Conservation (phyloP, 2,888 invertebrate genomes). For the Xanthorhoe designata region DNA sequence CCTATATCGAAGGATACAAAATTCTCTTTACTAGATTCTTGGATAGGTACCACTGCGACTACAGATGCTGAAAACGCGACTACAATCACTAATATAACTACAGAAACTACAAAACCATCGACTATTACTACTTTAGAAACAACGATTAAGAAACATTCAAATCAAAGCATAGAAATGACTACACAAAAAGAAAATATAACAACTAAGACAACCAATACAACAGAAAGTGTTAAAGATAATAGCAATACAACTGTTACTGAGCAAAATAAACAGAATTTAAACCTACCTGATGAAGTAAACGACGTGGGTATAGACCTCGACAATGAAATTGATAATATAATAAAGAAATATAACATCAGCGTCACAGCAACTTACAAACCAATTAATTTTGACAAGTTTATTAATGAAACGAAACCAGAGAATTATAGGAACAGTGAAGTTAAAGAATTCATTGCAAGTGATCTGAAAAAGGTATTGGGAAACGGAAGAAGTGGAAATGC, state of each 20-base stretch:
- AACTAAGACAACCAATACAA: not conserved
- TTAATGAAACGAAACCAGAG: not conserved
- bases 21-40: slow-evolving; percentile 1
- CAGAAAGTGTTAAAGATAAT: not conserved
- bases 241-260: not conserved
- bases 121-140: not conserved
- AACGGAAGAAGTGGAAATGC: not conserved
- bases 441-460: not conserved
- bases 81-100: not conserved
- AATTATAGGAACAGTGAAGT: not conserved
- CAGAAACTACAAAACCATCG: not conserved
- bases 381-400: not conserved
- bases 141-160: not conserved
- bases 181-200: not conserved
- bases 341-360: slow-evolving; percentile 4
- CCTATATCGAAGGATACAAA: not conserved
- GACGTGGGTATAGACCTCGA: not conserved
- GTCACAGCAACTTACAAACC: not conserved
- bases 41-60: slow-evolving; percentile 1
- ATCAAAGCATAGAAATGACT: not conserved
- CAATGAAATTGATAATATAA: slow-evolving; percentile 5
- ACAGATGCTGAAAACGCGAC: not conserved
- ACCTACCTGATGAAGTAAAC: not conserved
- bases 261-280: not conserved
- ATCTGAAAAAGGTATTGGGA: slow-evolving; percentile 2